These are phyloP conservation scores for Pinna nobilis DNA, from an alignment of 1,140 invertebrate genomes.

Conservation along the genomic window DNA sequence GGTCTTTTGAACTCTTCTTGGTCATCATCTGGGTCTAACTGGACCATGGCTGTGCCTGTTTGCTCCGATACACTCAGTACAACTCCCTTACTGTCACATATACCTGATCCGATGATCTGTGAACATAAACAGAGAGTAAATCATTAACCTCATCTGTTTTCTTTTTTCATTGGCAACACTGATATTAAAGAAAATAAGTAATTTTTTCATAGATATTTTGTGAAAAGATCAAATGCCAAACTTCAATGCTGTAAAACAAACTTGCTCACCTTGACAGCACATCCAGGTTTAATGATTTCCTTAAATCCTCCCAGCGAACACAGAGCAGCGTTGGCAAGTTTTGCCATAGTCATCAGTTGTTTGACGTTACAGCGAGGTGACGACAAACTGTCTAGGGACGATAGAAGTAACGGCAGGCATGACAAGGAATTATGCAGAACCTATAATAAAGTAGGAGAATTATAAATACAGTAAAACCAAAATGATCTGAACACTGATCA, in stretches of 20 bases:
- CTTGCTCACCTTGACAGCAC: constrained; percentile 65
- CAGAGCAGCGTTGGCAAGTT: constrained; percentile 73
- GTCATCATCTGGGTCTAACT: constrained; percentile 57
- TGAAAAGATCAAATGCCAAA: too few relatives aligned
- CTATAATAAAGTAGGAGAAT: too few relatives aligned
- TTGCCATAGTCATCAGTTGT: constrained; percentile 71
- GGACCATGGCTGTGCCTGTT: constrained; percentile 68
- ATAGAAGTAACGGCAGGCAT: constrained; percentile 65
- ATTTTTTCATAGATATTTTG: neutral
- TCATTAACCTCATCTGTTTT: too few relatives aligned
- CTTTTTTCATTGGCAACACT: too few relatives aligned
- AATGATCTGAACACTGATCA: too few relatives aligned
- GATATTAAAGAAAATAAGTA: neutral
- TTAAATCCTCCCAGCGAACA: constrained; percentile 74
- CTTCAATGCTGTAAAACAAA: too few relatives aligned
- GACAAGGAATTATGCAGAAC: constrained; percentile 70
- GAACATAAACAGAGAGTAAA: too few relatives aligned
- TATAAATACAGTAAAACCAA: too few relatives aligned
- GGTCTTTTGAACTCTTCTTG: constrained; percentile 45
- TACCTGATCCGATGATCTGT: constrained; percentile 64
- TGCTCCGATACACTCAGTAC: constrained; percentile 71
- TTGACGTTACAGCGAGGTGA: constrained; percentile 61
- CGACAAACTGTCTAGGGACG: constrained; percentile 61
- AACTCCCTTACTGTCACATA: constrained; percentile 56
- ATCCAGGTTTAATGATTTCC: constrained; percentile 73